Percentiles rank a stretch among this genome's conserved stretches.
These are phyloP conservation scores for Sinocyclocheilus grahami DNA, from an alignment of 2,113 vertebrate species.

Conservation along the genomic window DNA sequence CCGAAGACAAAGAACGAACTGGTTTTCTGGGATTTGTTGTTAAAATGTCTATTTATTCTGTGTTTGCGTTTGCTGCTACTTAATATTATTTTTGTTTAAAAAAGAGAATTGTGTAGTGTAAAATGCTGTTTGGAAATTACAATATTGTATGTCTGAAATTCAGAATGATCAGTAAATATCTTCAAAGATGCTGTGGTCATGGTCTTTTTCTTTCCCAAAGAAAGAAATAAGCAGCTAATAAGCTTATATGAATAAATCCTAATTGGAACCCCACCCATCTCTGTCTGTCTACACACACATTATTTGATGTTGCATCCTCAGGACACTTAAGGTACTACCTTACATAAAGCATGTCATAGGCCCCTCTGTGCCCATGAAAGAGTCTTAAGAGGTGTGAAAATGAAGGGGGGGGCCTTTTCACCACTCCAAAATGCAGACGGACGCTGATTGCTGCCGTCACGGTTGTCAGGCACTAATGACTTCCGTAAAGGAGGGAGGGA, in stretches of 20 bases:
- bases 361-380: constrained; percentile 68
- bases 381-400: constrained; percentile 71
- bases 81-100: constrained; percentile 73
- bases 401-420: constrained; percentile 64
- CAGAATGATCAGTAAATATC: constrained; percentile 55
- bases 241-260: too few relatives aligned
- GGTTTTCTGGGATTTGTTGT: constrained; percentile 8
- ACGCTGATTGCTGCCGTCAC: constrained; percentile 32
- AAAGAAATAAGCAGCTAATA: too few relatives aligned
- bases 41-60: constrained; percentile 76
- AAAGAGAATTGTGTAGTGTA: constrained; percentile 62
- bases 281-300: constrained; percentile 63
- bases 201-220: neutral
- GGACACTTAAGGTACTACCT: constrained; percentile 46
- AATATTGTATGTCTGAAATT: constrained; percentile 64
- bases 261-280: constrained; percentile 62
- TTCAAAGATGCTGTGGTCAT: constrained; percentile 3
- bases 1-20: neutral
- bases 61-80: constrained; percentile 61
- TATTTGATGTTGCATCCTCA: constrained; percentile 58
- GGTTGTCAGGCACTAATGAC: constrained; percentile 75
- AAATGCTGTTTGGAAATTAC: constrained; percentile 59
- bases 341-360: constrained; percentile 57
- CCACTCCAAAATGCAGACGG: constrained; percentile 63
- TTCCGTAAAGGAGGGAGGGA: constrained; percentile 62